Conservation (phyloP, 2,888 invertebrate genomes). For the Apotomis capreana region DNA sequence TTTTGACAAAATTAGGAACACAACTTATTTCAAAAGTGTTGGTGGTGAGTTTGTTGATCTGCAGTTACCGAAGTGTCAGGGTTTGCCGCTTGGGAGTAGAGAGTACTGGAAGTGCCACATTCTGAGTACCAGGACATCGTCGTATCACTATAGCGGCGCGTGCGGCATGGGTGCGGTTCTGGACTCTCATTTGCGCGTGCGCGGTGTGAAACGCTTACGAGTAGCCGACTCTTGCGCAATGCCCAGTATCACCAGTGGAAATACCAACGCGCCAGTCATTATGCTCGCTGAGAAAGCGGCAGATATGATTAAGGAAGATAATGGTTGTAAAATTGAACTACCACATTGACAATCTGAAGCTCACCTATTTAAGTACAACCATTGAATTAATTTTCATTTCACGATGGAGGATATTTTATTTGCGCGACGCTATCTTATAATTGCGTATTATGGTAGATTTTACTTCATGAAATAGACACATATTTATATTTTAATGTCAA, state of each 20-base stretch:
- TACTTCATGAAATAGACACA: too few species aligned
- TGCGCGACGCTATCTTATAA: too few species aligned
- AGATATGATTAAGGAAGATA: neutral
- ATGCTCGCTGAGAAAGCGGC: conserved; percentile 33
- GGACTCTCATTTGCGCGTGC: conserved; percentile 77
- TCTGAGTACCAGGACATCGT: conserved; percentile 85
- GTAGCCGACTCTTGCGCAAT: conserved; percentile 63
- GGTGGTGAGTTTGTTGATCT: conserved; percentile 44
- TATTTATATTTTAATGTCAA: too few species aligned
- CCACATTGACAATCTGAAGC: neutral
- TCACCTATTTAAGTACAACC: too few species aligned
- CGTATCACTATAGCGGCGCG: conserved; percentile 87
- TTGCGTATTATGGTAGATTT: too few species aligned
- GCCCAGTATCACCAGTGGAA: conserved; percentile 80
- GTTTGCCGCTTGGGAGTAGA: conserved; percentile 63
- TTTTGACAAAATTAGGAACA: conserved; percentile 60
- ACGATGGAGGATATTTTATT: too few species aligned
- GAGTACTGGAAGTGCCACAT: conserved; percentile 87
- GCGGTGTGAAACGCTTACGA: conserved; percentile 48
- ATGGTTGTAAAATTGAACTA: conserved; percentile 43
- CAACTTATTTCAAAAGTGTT: conserved; percentile 63
- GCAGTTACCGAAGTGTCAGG: conserved; percentile 48
- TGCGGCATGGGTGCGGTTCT: conserved; percentile 90
- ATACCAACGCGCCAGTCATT: conserved; percentile 78
- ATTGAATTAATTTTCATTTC: too few species aligned